These are phyloP conservation scores for Phalera bucephala DNA, from an alignment of 2,888 invertebrate species.

Conservation along the genomic window DNA sequence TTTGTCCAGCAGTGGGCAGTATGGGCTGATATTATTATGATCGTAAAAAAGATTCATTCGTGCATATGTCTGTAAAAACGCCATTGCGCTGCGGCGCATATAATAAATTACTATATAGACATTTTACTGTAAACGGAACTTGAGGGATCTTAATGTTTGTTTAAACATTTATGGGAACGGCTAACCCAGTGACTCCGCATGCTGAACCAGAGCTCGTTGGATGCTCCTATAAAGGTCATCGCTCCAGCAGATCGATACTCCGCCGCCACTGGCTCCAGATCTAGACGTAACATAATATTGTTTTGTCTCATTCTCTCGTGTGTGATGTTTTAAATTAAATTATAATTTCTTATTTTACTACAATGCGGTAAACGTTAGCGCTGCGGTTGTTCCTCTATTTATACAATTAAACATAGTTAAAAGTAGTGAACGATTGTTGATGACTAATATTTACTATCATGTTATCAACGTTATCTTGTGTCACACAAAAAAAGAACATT, in stretches of 20 bases:
- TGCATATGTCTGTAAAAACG: too few relatives aligned
- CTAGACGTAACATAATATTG: conserved; percentile 16
- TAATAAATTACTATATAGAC: too few relatives aligned
- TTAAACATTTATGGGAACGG: too few relatives aligned
- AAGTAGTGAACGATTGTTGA: conserved; percentile 12
- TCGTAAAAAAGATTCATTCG: too few relatives aligned
- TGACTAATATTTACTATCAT: conserved; percentile 34
- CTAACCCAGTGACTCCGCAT: too few relatives aligned
- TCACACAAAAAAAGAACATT: conserved; percentile 34
- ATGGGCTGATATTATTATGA: too few relatives aligned
- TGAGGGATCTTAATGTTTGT: neutral
- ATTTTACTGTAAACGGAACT: too few relatives aligned
- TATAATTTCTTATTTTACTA: conserved; percentile 18
- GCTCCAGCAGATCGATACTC: conserved; percentile 42
- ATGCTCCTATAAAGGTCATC: conserved; percentile 33
- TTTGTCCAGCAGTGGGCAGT: too few relatives aligned
- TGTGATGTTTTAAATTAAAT: conserved; percentile 33
- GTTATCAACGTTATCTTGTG: conserved; percentile 40
- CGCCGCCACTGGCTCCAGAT: conserved; percentile 25
- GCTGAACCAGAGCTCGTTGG: conserved; percentile 6
- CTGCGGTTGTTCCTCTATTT: conserved; percentile 4
- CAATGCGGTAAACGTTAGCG: conserved; percentile 11
- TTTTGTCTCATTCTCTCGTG: conserved; percentile 31
- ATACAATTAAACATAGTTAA: conserved; percentile 7
- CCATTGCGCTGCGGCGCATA: too few relatives aligned